A percentile compares a stretch with the other conserved stretches of the same genome.
These are phyloP conservation scores for Mantis religiosa DNA, from an alignment of 2,888 invertebrate species.

Conservation along the genomic window DNA sequence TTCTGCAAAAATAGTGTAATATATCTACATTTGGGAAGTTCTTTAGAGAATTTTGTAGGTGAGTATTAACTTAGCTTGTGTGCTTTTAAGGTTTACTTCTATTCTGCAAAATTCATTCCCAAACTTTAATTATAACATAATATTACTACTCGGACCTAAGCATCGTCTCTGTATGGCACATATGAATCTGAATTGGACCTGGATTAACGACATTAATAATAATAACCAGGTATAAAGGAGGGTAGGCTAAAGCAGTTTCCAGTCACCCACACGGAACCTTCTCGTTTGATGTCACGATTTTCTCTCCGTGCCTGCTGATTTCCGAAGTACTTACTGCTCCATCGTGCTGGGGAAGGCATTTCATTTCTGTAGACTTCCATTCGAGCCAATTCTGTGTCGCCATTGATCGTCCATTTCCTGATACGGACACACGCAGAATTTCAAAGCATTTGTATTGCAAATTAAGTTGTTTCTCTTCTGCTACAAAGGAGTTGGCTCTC, in stretches of 20 bases:
- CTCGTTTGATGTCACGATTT: not conserved
- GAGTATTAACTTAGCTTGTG: too few species aligned
- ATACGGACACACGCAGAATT: not conserved
- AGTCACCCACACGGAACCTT: not conserved
- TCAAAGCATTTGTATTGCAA: not conserved
- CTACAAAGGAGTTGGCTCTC: not conserved
- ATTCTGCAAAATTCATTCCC: too few species aligned
- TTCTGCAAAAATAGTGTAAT: too few species aligned
- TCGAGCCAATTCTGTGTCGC: not conserved
- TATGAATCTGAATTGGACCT: too few species aligned
- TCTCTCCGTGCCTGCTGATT: not conserved
- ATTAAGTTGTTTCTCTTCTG: not conserved
- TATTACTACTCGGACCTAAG: too few species aligned
- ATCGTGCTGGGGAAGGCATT: not conserved
- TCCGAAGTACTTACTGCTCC: not conserved
- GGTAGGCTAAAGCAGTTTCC: not conserved
- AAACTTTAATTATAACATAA: too few species aligned
- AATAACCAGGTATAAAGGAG: not conserved
- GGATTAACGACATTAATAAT: too few species aligned
- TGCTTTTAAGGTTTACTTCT: too few species aligned
- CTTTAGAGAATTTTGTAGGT: too few species aligned
- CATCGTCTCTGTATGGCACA: too few species aligned
- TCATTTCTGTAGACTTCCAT: not conserved
- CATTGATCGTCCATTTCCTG: not conserved
- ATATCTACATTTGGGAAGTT: too few species aligned